A percentile compares a stretch with the other conserved stretches of the same genome.
phyloP scores from a whole-genome alignment of 2,113 vertebrate species.

The Talpa occidentalis region DNA sequence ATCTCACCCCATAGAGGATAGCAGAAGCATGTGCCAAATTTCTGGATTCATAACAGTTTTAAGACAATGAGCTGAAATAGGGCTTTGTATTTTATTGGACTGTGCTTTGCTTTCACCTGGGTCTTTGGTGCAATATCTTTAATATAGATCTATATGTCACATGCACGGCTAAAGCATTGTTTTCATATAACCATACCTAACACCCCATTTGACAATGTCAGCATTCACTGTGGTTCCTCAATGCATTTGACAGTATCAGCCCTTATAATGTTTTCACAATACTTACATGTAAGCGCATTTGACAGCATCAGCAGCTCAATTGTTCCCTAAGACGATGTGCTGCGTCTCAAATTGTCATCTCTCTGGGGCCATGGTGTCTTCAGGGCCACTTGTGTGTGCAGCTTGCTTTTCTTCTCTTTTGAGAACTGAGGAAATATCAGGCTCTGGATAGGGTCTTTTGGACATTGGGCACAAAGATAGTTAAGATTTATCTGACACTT shows the following conservation, averaged over 20 bases:
- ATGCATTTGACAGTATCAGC: slow-evolving; percentile 65
- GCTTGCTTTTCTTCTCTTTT: neutral
- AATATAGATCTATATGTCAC: slow-evolving; percentile 50
- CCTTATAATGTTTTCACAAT: slow-evolving; percentile 70
- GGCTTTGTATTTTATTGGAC: slow-evolving; percentile 1
- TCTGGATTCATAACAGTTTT: neutral
- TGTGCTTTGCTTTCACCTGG: slow-evolving; percentile 16
- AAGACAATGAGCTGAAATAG: neutral
- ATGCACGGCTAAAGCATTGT: slow-evolving; percentile 8
- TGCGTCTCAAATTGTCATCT: neutral
- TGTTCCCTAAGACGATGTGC: slow-evolving; percentile 16
- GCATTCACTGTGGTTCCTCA: slow-evolving; percentile 64
- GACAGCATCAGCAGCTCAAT: slow-evolving; percentile 67
- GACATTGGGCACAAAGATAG: neutral
- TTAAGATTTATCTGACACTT: slow-evolving; percentile 31
- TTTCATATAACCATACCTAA: slow-evolving; percentile 57
- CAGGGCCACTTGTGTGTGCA: neutral
- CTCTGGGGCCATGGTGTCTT: neutral
- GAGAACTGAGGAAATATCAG: neutral
- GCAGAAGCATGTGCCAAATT: neutral
- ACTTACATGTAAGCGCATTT: slow-evolving; percentile 46
- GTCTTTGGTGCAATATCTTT: slow-evolving; percentile 35
- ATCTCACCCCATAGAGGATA: neutral
- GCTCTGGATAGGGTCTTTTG: neutral
- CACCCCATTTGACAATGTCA: slow-evolving; percentile 72